Conservation (phyloP, 1,140 invertebrate genomes). For the Aphaenogaster rudis region DNA sequence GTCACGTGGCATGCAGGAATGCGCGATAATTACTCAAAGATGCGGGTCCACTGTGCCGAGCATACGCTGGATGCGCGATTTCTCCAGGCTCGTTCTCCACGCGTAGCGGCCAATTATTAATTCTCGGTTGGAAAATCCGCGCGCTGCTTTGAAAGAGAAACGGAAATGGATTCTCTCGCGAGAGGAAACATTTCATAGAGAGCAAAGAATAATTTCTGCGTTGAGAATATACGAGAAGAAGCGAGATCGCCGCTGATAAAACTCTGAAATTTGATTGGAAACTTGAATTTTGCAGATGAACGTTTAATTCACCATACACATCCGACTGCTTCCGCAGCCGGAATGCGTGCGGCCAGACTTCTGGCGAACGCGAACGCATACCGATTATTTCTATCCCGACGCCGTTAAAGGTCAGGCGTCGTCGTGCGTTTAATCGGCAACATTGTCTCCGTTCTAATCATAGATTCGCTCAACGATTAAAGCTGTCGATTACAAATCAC, state of each 20-base stretch:
- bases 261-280: not conserved
- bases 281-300: not conserved
- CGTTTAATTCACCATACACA: not conserved
- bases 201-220: not conserved
- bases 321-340: constrained; percentile 22
- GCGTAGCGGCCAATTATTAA: constrained; percentile 32
- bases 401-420: constrained; percentile 54
- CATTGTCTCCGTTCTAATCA: constrained; percentile 57
- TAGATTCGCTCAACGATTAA: constrained; percentile 51
- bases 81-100: constrained; percentile 19
- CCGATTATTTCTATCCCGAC: constrained; percentile 59
- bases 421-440: constrained; percentile 11
- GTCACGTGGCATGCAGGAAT: constrained; percentile 68
- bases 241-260: not conserved
- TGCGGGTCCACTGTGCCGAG: constrained; percentile 61
- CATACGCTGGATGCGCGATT: constrained; percentile 22
- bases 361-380: constrained; percentile 51
- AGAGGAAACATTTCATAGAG: no score
- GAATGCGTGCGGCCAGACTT: constrained; percentile 25
- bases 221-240: not conserved
- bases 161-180: not conserved
- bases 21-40: constrained; percentile 63
- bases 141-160: constrained; percentile 21
- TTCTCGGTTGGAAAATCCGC: constrained; percentile 33
- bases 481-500: constrained; percentile 43